Base-by-base conservation (phyloP, 2,888 invertebrate species). In the Epistrophe grossulariae region DNA sequence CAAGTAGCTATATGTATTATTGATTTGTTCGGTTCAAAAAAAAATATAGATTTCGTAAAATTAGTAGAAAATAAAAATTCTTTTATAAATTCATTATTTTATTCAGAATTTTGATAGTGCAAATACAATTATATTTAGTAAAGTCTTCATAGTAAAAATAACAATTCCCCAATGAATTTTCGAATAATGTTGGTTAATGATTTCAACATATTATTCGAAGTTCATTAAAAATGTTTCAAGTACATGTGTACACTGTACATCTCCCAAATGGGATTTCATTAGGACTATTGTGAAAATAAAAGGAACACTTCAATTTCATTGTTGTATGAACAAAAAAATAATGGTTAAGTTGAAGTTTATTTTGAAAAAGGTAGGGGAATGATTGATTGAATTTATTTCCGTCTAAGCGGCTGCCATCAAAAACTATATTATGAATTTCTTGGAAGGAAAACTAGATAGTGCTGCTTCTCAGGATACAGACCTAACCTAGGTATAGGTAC, bases 211-310 rank as follows among this genome's bases (percentile, higher is more conserved):
- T n/a, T n/a, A n/a, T 66, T 74, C 28, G 35, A 76, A 52, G 17
- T 52, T 59, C 73, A 74, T 87, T 87, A 74, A 78, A 55, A 55
- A 55, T 74, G 40, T 70, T 71, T 79, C 43, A 82, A 79, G 74
- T 64, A 19, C 31, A 35, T n/a, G n/a, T n/a, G n/a, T n/a, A n/a
- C n/a, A n/a, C n/a, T n/a, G 74, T 64, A 19, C 31, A 35, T 8
- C 4, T 17, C 74, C 28, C 76, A 79, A 76, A 82, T 72, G 74
- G 59, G 74, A 28, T 28, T 79, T 76, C 83, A 87, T 87, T 87
- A 83, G 81, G 87, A 55, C 87, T 59, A 72, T 87, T 79, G 87
- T 87, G 17, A 31, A 66, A 64, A 73, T 48, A 72, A 82, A 81
- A 40, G 60, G 72, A 76, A 87, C 82, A 87, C 87, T 83, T 52